A percentile compares a stretch with the other conserved stretches of the same genome.
Conservation (phyloP, 2,888 invertebrate species). For the Drosophila helvetica region DNA sequence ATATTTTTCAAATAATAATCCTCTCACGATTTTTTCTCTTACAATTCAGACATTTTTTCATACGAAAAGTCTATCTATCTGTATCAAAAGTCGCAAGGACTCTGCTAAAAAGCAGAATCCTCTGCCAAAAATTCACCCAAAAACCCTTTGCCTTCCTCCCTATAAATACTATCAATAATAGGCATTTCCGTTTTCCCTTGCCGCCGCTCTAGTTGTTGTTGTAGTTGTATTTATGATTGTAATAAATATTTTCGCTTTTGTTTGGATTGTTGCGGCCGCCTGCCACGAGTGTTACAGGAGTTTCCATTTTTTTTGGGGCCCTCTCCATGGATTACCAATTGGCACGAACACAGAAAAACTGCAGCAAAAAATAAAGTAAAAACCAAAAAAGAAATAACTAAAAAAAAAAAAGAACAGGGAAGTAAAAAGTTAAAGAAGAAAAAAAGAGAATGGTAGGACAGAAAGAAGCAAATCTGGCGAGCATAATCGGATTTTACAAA, state of each 20-base stretch:
- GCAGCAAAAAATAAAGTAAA: slow-evolving; percentile 13
- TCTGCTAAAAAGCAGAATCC: not conserved
- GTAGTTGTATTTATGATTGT: slow-evolving; percentile 33
- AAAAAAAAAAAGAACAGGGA: slow-evolving; percentile 1
- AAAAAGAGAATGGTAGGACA: slow-evolving; percentile 2
- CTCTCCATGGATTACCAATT: slow-evolving; percentile 36
- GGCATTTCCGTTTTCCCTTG: slow-evolving; percentile 8
- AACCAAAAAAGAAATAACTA: slow-evolving; percentile 11
- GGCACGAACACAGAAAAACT: slow-evolving; percentile 38
- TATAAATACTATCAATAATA: slow-evolving; percentile 18
- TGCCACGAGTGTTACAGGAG: slow-evolving; percentile 7
- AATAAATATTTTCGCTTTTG: slow-evolving; percentile 43
- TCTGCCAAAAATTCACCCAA: not conserved
- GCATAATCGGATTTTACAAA: slow-evolving; percentile 79
- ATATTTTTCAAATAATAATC: too few relatives aligned
- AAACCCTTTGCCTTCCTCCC: slow-evolving; percentile 9
- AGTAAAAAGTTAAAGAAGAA: slow-evolving; percentile 18
- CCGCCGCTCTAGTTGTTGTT: not conserved
- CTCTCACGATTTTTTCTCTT: too few relatives aligned
- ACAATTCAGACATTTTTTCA: not conserved
- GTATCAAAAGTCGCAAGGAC: slow-evolving; percentile 2
- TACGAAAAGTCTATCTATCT: not conserved
- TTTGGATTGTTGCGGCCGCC: slow-evolving; percentile 33
- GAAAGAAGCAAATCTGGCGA: slow-evolving; percentile 31
- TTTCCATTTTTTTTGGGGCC: slow-evolving; percentile 12